Base-by-base conservation (phyloP, 2,113 vertebrate genomes). In the Hippocampus zosterae region DNA sequence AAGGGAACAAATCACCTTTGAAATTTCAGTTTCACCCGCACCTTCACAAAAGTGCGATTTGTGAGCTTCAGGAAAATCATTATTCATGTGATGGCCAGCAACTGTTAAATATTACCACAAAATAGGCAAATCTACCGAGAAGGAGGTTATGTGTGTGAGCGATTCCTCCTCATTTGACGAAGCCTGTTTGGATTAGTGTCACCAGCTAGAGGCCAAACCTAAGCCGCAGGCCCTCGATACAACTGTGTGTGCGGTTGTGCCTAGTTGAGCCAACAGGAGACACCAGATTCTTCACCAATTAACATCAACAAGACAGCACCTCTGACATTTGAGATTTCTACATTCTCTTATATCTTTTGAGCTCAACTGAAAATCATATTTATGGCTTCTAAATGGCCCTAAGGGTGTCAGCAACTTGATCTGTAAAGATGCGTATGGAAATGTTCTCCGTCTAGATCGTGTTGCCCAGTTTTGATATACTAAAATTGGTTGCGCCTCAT, bases 171-270 rank as follows among this genome's bases (percentile, higher is more conserved):
- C 70, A 81, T 89, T 87, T 86, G 76, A 71, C 67, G 79, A 79
- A 88, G 87, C 82, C 85, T 75, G 84, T 87, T 87, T 88, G 80
- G 84, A 87, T 88, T 85, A 89, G 78, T 87, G 87, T 88, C 84
- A 89, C 61, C 80, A 74, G 77, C 74, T 67, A 76, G 77, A 84
- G 85, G 81, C 80, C 81, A 84, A 83, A 75, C 77, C 83, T 69
- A 70, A 82, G 41, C 75, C 69, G 69, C 53, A 73, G 82, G 77
- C 74, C 67, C 70, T 75, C 59, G 76, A 86, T 72, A 44, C 42
- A 44, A 44, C 62, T 72, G 44, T 72, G 63, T 68, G 55, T 68
- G 55, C 41, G 67, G 48, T 53, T 69, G 61, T 69, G 55, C 68
- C 42, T 46, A 8, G 53, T 40, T 46, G 46, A 72, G 53, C 79